Conservation (phyloP, 2,113 vertebrate genomes). For the Callaeas wilsoni region DNA sequence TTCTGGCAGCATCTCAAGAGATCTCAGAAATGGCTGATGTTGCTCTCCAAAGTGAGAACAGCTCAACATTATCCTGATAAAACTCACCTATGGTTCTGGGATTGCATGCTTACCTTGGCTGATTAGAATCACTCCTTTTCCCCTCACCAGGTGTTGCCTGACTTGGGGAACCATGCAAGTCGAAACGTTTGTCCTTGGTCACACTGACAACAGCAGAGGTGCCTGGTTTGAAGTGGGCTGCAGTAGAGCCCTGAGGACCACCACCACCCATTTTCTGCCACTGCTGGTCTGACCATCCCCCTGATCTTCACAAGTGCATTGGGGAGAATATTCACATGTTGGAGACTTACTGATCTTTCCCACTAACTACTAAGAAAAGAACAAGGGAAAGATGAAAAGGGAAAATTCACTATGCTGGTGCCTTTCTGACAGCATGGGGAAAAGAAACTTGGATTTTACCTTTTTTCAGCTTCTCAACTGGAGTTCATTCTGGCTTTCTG, state of each 20-base stretch:
- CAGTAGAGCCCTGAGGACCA: background rate
- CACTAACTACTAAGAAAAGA: background rate
- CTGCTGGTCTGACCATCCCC: background rate
- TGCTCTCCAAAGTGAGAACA: background rate
- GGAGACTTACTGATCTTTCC: background rate
- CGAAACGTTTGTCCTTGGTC: background rate
- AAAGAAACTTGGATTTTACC: background rate
- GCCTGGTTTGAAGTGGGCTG: background rate
- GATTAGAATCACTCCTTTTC: background rate
- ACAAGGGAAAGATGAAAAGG: background rate
- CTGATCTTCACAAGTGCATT: background rate
- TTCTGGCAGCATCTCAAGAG: background rate
- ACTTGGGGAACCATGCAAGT: background rate
- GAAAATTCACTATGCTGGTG: background rate
- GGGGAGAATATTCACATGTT: background rate
- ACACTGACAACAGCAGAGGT: background rate
- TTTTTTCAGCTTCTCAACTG: background rate
- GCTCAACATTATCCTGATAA: background rate
- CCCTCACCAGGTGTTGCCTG: background rate
- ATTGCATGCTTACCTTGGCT: background rate
- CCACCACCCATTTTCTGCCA: background rate
- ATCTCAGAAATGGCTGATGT: background rate
- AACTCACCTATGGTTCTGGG: background rate
- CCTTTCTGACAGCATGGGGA: background rate
- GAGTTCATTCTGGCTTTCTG: background rate